Evolutionary conservation across 1,140 invertebrate species (phyloP).

Genomic region (Neotoxoptera formosana): DNA sequence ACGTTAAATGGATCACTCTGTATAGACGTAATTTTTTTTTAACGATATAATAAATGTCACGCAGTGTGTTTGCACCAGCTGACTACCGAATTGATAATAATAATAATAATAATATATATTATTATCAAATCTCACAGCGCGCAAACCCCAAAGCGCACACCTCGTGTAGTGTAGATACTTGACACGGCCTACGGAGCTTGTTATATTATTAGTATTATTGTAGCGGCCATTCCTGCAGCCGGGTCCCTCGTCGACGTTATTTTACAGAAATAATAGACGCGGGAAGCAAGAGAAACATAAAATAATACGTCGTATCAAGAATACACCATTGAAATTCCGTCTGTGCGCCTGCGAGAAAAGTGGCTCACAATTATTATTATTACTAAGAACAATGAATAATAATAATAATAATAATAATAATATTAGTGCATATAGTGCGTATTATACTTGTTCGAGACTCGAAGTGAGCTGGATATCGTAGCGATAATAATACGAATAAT

Average conservation of each 20-base stretch:
- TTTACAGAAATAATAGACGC: background rate
- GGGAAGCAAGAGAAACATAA: background rate
- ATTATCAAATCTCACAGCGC: background rate
- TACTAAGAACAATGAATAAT: constrained; percentile 9
- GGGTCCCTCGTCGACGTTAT: background rate
- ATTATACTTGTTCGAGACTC: background rate
- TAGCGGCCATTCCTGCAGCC: background rate
- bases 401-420: background rate
- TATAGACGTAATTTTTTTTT: no score
- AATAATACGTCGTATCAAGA: background rate
- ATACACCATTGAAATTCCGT: background rate
- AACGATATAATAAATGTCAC: background rate
- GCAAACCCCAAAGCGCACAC: background rate
- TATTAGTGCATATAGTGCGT: background rate
- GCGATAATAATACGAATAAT: background rate
- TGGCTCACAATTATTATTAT: background rate
- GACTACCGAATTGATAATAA: background rate
- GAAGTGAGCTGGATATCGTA: background rate
- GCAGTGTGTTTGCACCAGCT: background rate
- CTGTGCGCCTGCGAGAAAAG: background rate
- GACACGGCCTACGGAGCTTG: background rate
- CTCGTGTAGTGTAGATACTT: background rate
- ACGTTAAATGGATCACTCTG: no score
- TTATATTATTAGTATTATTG: no score
- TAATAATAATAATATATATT: no score